Percentiles rank a stretch among this genome's conserved stretches.
Conservation (phyloP, 2,797 vertebrate genomes). For the Carcharodon carcharias region DNA sequence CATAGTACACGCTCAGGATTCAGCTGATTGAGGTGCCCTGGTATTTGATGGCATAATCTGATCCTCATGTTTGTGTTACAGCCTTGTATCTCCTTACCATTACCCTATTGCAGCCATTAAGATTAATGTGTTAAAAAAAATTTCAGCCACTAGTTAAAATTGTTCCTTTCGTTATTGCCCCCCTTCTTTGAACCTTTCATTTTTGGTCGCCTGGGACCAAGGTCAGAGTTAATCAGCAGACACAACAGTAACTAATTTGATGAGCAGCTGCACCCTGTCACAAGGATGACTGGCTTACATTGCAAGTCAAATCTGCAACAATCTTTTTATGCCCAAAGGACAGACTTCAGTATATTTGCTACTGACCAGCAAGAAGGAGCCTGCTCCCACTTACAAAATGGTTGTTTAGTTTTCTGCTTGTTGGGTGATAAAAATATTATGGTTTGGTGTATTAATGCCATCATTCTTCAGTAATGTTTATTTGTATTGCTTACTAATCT, state of each 20-base stretch:
- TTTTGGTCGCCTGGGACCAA: conserved; percentile 47
- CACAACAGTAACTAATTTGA: conserved; percentile 50
- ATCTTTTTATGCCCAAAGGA: conserved; percentile 39
- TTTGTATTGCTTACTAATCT: neutral
- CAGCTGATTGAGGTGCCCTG: neutral
- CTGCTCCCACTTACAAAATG: neutral
- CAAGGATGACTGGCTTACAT: conserved; percentile 39
- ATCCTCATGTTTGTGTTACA: neutral
- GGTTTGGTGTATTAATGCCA: neutral
- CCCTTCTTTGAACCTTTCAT: conserved; percentile 49
- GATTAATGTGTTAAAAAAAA: conserved; percentile 53
- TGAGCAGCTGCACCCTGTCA: conserved; percentile 46
- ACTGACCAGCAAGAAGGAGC: neutral
- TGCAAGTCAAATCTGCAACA: conserved; percentile 13
- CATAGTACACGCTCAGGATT: neutral
- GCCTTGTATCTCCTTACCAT: neutral
- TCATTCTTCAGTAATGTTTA: neutral
- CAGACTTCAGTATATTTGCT: conserved; percentile 31
- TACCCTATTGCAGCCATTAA: conserved; percentile 42
- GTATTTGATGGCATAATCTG: neutral
- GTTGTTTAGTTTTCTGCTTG: neutral
- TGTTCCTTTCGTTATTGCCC: conserved; percentile 54
- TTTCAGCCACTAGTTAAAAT: conserved; percentile 57
- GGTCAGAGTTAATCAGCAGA: conserved; percentile 57
- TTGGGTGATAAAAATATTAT: neutral